Base-by-base conservation (phyloP, 2,797 vertebrate species). In the Lemur catta region DNA sequence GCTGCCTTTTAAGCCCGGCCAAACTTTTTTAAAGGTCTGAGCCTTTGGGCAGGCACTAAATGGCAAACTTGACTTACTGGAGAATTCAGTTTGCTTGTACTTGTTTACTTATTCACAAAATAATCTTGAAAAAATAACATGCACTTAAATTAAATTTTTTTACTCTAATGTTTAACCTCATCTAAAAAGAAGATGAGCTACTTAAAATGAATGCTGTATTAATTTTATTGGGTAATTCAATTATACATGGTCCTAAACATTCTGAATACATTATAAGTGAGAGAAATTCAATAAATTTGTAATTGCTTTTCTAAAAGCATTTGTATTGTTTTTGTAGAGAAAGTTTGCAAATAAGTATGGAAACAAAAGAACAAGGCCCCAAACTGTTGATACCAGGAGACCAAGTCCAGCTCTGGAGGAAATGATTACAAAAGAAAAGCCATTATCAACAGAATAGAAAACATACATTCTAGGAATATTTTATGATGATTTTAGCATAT, bases 91-190 rank as follows among this genome's bases (percentile, higher is more conserved):
- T 92, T 11, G 6, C 30, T 74, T 85, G 6, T 74, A n/a, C 8
- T 65, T 84, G 46, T 88, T 97, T 94, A 80, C 48, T 72, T 96
- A 88, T 38, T 59, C 18, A 82, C 14, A 89, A 91, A 65, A 61
- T 91, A 61, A 78, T 59, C 18, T 61, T 41, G 14, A 78, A 91
- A 91, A 84, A 79, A 67, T 12, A 86, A 69, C n/a, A 50, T 78
- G 7, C 6, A 33, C 30, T 63, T 91, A 59, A 14, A 41, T 61
- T 61, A 63, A 50, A 78, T 22, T 14, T 20, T 63, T 88, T 69
- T 84, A 75, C 26, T 18, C 63, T 93, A 93, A 76, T 63, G 57
- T 63, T 84, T 30, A 92, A 79, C 30, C 33, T 91, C 15, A 85
- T 82, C 63, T 67, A 52, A 48, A 72, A 85, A 69, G 67, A 48